A percentile compares a stretch with the other conserved stretches of the same genome.
Conservation (phyloP, 1,140 invertebrate genomes). For the Galleria mellonella region DNA sequence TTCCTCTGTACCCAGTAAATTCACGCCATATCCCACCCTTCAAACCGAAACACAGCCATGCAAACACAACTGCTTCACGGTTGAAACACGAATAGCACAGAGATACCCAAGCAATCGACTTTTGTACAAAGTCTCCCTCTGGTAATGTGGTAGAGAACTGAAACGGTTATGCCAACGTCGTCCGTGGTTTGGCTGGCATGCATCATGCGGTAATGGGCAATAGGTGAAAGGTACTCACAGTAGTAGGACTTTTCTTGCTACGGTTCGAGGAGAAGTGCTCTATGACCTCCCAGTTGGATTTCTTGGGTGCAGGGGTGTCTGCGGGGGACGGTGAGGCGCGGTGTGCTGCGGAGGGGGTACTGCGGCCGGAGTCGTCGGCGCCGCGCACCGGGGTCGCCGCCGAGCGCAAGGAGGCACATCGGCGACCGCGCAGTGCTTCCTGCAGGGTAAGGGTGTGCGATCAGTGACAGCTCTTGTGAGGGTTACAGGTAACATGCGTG, state of each 20-base stretch:
- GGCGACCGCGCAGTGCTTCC: constrained; percentile 53
- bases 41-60: too few relatives aligned
- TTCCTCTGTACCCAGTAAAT: too few relatives aligned
- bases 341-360: constrained; percentile 39
- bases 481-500: too few relatives aligned
- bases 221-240: constrained; percentile 33
- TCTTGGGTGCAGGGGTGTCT: constrained; percentile 74
- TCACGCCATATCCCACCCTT: too few relatives aligned
- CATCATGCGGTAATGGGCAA: too few relatives aligned
- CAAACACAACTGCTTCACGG: too few relatives aligned
- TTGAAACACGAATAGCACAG: too few relatives aligned
- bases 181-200: too few relatives aligned
- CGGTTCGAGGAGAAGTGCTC: constrained; percentile 80
- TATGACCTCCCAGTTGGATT: constrained; percentile 92
- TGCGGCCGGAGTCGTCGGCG: constrained; percentile 52
- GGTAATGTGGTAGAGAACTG: too few relatives aligned
- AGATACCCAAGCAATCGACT: too few relatives aligned
- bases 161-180: too few relatives aligned
- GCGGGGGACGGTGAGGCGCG: constrained; percentile 70
- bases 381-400: constrained; percentile 26
- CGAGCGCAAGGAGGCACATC: constrained; percentile 52
- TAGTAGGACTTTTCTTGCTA: constrained; percentile 49
- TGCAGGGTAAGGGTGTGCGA: constrained; percentile 10
- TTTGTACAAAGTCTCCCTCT: too few relatives aligned
- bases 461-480: not conserved